Evolutionary conservation across 2,888 invertebrate genomes (phyloP).

Genomic region (Synanthedon vespiformis): DNA sequence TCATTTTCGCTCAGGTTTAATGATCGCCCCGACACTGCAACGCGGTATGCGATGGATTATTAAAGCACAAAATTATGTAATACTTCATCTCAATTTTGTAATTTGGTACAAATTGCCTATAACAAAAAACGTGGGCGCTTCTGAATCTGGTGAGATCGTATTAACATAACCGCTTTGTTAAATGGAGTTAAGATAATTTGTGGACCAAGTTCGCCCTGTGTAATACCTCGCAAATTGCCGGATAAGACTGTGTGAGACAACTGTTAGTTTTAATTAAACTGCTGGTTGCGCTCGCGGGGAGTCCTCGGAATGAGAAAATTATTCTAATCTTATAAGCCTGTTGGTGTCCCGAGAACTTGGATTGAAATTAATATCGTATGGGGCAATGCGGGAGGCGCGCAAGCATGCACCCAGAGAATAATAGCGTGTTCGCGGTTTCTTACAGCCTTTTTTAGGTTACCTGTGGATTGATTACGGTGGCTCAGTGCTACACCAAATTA

Average conservation of each 20-base stretch:
- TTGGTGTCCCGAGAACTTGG: constrained; percentile 51
- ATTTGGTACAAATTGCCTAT: constrained; percentile 44
- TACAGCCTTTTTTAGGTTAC: not conserved
- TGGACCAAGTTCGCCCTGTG: constrained; percentile 63
- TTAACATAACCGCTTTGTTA: constrained; percentile 69
- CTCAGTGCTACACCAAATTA: not conserved
- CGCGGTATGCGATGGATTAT: constrained; percentile 26
- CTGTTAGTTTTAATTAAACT: constrained; percentile 71
- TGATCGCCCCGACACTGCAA: constrained; percentile 29
- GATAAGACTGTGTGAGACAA: constrained; percentile 70
- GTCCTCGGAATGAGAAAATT: constrained; percentile 64
- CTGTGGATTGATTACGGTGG: not conserved
- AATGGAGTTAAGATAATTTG: constrained; percentile 69
- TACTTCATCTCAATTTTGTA: constrained; percentile 52
- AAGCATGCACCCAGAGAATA: constrained; percentile 2
- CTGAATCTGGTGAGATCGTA: constrained; percentile 57
- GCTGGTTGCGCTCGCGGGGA: constrained; percentile 62
- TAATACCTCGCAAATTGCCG: constrained; percentile 70
- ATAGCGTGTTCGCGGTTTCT: constrained; percentile 9
- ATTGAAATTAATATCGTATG: constrained; percentile 54
- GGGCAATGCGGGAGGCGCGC: constrained; percentile 23
- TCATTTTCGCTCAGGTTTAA: constrained; percentile 47
- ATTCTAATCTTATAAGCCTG: constrained; percentile 68
- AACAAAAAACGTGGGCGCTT: constrained; percentile 49
- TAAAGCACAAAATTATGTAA: constrained; percentile 25